Percentiles rank a stretch among this genome's conserved stretches.
Conservation (phyloP, 2,888 invertebrate species). For the Prionchulus punctatus region DNA sequence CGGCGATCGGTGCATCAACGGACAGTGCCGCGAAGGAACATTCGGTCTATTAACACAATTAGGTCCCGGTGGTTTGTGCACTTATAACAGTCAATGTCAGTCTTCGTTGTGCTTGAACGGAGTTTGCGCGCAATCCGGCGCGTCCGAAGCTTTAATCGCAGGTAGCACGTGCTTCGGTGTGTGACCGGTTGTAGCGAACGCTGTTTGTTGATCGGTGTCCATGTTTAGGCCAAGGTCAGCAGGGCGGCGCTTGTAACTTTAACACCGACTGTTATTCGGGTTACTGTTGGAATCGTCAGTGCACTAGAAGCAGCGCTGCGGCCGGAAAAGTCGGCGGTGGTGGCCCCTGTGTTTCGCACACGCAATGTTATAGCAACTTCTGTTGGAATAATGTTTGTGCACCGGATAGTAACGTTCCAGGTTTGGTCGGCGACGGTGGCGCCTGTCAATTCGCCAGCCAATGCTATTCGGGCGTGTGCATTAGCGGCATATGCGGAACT, state of each 20-base stretch:
- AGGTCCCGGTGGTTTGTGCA: too few species aligned
- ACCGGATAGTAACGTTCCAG: background rate
- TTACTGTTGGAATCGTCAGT: background rate
- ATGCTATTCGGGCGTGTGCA: background rate
- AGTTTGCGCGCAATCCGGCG: background rate
- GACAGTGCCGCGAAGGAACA: too few species aligned
- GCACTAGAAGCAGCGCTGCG: background rate
- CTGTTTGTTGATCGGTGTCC: too few species aligned
- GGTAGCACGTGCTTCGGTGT: too few species aligned
- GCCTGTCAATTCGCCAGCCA: background rate
- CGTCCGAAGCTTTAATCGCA: background rate
- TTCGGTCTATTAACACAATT: too few species aligned
- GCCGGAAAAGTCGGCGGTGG: background rate
- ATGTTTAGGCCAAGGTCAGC: too few species aligned
- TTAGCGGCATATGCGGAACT: background rate
- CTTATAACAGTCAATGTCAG: too few species aligned
- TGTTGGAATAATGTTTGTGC: background rate
- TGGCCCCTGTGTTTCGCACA: background rate
- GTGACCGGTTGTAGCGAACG: too few species aligned
- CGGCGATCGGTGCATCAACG: too few species aligned
- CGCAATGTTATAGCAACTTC: background rate
- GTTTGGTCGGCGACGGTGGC: background rate
- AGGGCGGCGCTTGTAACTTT: background rate
- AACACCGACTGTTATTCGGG: background rate
- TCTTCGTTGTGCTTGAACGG: background rate